These are phyloP conservation scores for Phrynocephalus versicolor DNA, from an alignment of 2,113 vertebrate species.

Conservation along the genomic window DNA sequence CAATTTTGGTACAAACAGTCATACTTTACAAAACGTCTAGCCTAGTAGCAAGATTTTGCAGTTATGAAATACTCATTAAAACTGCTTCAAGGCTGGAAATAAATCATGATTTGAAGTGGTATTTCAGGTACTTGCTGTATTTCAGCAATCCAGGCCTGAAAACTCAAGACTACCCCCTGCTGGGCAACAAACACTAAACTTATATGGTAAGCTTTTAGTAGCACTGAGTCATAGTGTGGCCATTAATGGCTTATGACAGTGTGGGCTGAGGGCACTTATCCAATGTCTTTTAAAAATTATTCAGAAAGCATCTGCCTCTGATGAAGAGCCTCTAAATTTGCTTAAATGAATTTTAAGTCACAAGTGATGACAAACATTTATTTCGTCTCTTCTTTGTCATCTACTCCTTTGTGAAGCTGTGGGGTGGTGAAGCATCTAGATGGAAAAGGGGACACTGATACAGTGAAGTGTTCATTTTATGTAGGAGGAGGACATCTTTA, in stretches of 20 bases:
- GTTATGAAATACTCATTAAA: neutral
- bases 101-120: neutral
- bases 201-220: neutral
- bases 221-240: neutral
- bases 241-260: neutral
- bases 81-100: neutral
- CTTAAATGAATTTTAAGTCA: slow-evolving; percentile 6
- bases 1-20: neutral
- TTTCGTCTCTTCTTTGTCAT: slow-evolving; percentile 10
- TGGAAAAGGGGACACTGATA: no score
- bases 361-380: neutral
- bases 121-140: neutral
- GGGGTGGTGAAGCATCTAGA: neutral
- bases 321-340: neutral
- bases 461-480: no score
- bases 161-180: neutral
- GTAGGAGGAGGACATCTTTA: no score
- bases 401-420: slow-evolving; percentile 2
- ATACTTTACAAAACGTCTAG: neutral
- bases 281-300: neutral
- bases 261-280: neutral
- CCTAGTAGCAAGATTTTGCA: neutral
- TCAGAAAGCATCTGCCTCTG: neutral
- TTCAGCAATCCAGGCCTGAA: neutral
- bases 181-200: neutral